Evolutionary conservation across 2,888 invertebrate species (phyloP), one percentile per base, ranked within the genome.

Genomic region (Scaptomyza cyrtandrae): DNA sequence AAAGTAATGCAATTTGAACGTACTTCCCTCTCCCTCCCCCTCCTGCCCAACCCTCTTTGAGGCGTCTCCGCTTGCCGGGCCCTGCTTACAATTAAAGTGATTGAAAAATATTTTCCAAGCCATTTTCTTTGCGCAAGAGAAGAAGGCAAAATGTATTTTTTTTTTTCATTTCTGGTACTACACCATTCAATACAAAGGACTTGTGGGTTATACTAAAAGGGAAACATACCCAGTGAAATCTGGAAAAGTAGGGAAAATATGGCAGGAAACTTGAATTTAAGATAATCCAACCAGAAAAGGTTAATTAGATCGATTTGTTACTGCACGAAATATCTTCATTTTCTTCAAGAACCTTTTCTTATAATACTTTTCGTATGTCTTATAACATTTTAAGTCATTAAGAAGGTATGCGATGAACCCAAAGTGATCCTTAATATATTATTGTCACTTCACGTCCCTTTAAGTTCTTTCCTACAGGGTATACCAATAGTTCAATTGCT

Each of bases 71-170:
- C 33, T 10, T 41, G 31, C 31, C 33, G 54, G 31, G 58, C 35
- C 52, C 56, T 80, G 84, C 71, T 76, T 69, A 88, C 83, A 86
- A 89, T 86, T 89, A 89, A 86, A 86, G 85, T 89, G 89, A 86
- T 86, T 89, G 85, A 82, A 89, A 86, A 86, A 89, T 89, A 86
- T 87, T 86, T 85, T 89, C 85, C 89, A 89, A 86, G 89, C 89
- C 88, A 86, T 86, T 86, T 86, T 86, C 79, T 75, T 77, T 75
- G 71, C 76, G 79, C 76, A 78, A 85, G 84, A 76, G 67, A 66
- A 74, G 61, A 80, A 80, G 69, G 75, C 73, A 77, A 77, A 39
- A 71, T 70, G 61, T 79, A 66, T 24, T 24, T 24, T 24, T 24
- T 71, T 56, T 72, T 67, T 53, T 67, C 41, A 16, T 55, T 72